Evolutionary conservation across 2,888 invertebrate genomes (phyloP).

Genomic region (Lasioglossum zephyrum): DNA sequence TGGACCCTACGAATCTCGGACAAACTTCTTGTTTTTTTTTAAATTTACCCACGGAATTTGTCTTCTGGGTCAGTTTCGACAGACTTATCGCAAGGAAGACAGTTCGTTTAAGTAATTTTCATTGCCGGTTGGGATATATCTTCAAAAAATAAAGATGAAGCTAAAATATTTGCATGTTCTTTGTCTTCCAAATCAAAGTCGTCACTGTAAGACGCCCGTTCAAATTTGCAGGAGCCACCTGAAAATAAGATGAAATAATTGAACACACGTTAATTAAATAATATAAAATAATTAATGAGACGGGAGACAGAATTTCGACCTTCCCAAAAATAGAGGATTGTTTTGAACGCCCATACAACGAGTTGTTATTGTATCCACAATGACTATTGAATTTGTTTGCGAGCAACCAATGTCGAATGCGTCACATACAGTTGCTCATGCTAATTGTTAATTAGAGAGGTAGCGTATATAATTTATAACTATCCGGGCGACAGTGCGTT

Average conservation of each 20-base stretch:
- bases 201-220: too few species aligned
- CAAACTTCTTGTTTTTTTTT: background rate
- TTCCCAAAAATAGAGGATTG: background rate
- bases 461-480: constrained; percentile 38
- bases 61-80: too few species aligned
- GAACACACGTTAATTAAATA: too few species aligned
- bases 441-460: constrained; percentile 51
- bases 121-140: too few species aligned
- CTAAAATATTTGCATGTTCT: too few species aligned
- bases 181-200: too few species aligned
- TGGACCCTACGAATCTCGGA: background rate
- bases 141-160: too few species aligned
- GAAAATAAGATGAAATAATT: too few species aligned
- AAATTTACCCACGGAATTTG: background rate
- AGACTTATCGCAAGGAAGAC: too few species aligned
- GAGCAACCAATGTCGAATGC: constrained; percentile 31
- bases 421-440: constrained; percentile 10
- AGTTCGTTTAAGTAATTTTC: too few species aligned
- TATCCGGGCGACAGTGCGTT: constrained; percentile 16
- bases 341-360: background rate
- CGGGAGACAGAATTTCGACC: background rate
- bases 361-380: background rate
- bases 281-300: too few species aligned
- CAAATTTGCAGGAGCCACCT: too few species aligned
- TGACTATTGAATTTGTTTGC: background rate